These are phyloP conservation scores for Arenicola marina DNA, from an alignment of 2,888 invertebrate genomes.

Conservation along the genomic window DNA sequence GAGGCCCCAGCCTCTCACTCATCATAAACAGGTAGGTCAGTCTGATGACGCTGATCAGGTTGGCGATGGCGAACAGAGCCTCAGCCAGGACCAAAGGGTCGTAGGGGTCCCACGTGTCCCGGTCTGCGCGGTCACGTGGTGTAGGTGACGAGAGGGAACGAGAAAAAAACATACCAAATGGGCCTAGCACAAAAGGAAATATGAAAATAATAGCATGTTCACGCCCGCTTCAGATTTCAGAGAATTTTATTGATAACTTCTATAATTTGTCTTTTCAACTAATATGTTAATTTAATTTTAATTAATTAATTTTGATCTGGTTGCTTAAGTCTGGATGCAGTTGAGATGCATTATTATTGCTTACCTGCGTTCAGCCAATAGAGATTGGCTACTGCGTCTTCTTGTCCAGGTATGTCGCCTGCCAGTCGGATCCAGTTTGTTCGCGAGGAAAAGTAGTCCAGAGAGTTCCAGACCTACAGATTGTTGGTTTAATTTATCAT, in stretches of 20 bases:
- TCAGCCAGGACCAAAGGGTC: conserved; percentile 44
- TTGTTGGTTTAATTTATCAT: too few species aligned
- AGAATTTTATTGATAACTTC: too few species aligned
- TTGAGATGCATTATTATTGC: not conserved
- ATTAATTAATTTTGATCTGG: too few species aligned
- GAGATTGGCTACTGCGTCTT: not conserved
- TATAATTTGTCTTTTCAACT: too few species aligned
- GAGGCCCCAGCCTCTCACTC: conserved; percentile 47
- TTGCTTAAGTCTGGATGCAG: too few species aligned
- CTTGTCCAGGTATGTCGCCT: too few species aligned
- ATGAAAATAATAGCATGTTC: not conserved
- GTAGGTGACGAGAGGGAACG: not conserved
- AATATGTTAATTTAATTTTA: too few species aligned
- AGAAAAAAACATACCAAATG: not conserved
- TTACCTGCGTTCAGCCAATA: conserved; percentile 12
- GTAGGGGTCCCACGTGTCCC: conserved; percentile 43
- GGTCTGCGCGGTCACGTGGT: conserved; percentile 35
- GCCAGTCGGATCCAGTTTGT: too few species aligned
- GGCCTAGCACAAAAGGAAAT: not conserved
- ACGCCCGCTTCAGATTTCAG: too few species aligned
- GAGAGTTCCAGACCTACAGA: too few species aligned
- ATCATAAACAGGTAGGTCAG: conserved; percentile 46
- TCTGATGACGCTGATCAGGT: conserved; percentile 45
- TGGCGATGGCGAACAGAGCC: conserved; percentile 46
- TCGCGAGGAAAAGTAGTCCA: too few species aligned